phyloP scores from a whole-genome alignment of 2,888 invertebrate genomes.

The Formica aserva region DNA sequence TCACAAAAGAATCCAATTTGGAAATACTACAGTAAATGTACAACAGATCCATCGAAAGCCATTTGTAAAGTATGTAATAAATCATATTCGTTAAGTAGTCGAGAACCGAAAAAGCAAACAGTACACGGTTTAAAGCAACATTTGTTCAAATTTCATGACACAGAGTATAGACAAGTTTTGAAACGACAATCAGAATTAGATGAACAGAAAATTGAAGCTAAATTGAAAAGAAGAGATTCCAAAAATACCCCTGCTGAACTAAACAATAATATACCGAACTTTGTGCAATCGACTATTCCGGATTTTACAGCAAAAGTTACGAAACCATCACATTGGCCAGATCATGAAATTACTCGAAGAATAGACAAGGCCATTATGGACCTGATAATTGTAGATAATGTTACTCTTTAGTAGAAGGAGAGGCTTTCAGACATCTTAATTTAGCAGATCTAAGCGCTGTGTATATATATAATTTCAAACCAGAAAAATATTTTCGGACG shows the following conservation, averaged over 20 bases:
- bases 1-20: neutral
- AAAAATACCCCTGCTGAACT: neutral
- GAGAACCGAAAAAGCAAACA: constrained; percentile 43
- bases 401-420: constrained; percentile 74
- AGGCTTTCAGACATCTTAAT: constrained; percentile 20
- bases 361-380: constrained; percentile 77
- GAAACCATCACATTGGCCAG: constrained; percentile 9
- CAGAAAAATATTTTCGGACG: neutral
- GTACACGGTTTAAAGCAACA: constrained; percentile 48
- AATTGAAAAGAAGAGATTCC: neutral
- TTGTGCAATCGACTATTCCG: neutral
- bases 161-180: neutral
- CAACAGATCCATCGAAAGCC: constrained; percentile 47
- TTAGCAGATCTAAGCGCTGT: neutral
- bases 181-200: neutral
- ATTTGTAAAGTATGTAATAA: constrained; percentile 51
- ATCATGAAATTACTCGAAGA: constrained; percentile 42
- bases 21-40: constrained; percentile 4
- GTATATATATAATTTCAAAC: neutral
- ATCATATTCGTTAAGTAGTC: constrained; percentile 48
- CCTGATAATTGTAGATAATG: constrained; percentile 77
- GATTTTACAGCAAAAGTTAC: neutral
- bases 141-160: neutral
- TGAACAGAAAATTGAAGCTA: neutral
- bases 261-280: neutral